phyloP scores from a whole-genome alignment of 2,797 vertebrate genomes.

The Pseudopleuronectes americanus region DNA sequence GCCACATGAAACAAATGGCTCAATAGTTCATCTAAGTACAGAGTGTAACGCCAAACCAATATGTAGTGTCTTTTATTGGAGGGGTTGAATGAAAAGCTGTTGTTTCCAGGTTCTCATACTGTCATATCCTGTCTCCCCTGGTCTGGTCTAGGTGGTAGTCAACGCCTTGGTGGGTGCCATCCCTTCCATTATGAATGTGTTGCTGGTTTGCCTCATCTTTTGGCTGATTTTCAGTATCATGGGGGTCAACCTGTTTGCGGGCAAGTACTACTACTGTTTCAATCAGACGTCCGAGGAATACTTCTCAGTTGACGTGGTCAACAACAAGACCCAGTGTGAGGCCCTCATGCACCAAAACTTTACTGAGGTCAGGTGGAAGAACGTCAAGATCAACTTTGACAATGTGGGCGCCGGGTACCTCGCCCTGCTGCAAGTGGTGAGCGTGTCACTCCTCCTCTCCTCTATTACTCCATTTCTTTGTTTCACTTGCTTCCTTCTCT shows the following conservation, averaged over 20 bases:
- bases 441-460: slow-evolving; percentile 59
- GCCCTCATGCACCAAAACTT: slow-evolving; percentile 86
- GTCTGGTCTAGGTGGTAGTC: slow-evolving; percentile 97
- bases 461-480: slow-evolving; percentile 29
- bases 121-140: slow-evolving; percentile 78
- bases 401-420: slow-evolving; percentile 98
- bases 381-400: slow-evolving; percentile 99
- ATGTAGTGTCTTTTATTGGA: slow-evolving; percentile 68
- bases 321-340: slow-evolving; percentile 92
- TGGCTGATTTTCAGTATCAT: slow-evolving; percentile 99
- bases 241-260: slow-evolving; percentile 99
- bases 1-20: slow-evolving; percentile 8
- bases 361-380: slow-evolving; percentile 97
- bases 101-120: slow-evolving; percentile 72
- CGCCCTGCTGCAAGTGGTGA: slow-evolving; percentile 97
- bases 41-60: slow-evolving; percentile 78
- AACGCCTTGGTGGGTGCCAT: slow-evolving; percentile 99
- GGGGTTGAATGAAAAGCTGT: slow-evolving; percentile 52
- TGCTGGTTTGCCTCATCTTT: slow-evolving; percentile 99
- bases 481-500: slow-evolving; percentile 31
- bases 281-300: slow-evolving; percentile 91
- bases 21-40: slow-evolving; percentile 7
- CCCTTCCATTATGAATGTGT: slow-evolving; percentile 99
- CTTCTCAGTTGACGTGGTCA: slow-evolving; percentile 86
- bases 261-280: slow-evolving; percentile 99